Evolutionary conservation across 1,140 invertebrate genomes (phyloP), one percentile per base, ranked within the genome.

Genomic region (Drosophila lowei): DNA sequence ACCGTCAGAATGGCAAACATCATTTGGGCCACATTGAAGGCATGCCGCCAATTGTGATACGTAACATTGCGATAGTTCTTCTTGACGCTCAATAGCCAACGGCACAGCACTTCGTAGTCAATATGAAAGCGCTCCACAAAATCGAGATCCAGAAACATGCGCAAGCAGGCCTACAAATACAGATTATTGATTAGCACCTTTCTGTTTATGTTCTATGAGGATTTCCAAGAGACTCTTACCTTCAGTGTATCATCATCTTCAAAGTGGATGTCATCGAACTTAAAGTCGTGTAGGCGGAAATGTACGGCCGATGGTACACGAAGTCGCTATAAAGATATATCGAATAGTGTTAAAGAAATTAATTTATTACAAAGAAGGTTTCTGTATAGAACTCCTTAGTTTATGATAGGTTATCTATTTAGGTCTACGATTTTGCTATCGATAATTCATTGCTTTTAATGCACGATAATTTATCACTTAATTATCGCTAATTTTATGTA

Each of bases 1-100:
- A 97, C 96, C 54, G 95, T 97, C 47, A 97, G 92, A 90, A 98
- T 98, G 43, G 97, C 95, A 92, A 98, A 98, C 97, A 98, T 98
- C 95, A 98, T 98, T 92, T 98, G 97, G 3, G 97, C 96, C 41
- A 98, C 97, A 91, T 98, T 98, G 92, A 99, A 98, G 38, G 97
- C 97, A 91, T 98, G 97, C 89, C 97, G 94, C 98, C 98, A 99
- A 92, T 99, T 99, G 91, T 99, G 98, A 90, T 99, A 99, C 8
- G 96, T 98, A 13, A 99, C 97, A 89, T 97, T 97, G 52, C 98
- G 94, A 92, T 99, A 99, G 92, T 99, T 99, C 91, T 99, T 99
- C 93, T 98, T 98, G 6, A 99, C 97, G 80, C 96, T 98, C 48
- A 98, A 93, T 25, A 98, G 92, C 97, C 97, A 99, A 65, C 96